Evolutionary conservation across 2,113 vertebrate species (phyloP).

Genomic region (Rutilus rutilus): DNA sequence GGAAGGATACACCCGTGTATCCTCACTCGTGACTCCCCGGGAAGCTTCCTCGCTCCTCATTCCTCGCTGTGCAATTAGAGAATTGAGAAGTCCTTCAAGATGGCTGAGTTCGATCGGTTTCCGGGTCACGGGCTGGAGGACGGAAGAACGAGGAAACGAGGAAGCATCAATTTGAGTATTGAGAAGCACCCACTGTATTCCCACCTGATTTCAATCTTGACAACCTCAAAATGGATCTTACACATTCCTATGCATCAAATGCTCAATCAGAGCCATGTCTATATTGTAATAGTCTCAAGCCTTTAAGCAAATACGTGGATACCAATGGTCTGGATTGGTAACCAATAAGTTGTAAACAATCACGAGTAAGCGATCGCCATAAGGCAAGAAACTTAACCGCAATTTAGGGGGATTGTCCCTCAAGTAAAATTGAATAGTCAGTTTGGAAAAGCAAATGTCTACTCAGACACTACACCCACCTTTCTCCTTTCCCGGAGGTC

Average conservation of each 20-base stretch:
- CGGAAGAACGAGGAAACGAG: too few relatives aligned
- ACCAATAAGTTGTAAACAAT: neutral
- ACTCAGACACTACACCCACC: constrained; percentile 61
- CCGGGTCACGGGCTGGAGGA: too few relatives aligned
- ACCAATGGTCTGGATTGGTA: neutral
- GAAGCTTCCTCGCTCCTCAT: too few relatives aligned
- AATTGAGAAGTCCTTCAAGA: too few relatives aligned
- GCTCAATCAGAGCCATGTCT: neutral
- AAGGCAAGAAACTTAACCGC: neutral
- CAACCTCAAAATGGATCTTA: neutral
- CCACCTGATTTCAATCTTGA: neutral
- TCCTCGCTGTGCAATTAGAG: too few relatives aligned
- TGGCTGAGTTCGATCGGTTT: too few relatives aligned
- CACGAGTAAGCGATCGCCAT: neutral
- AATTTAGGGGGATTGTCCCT: neutral
- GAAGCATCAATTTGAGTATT: too few relatives aligned
- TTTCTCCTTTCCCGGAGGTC: constrained; percentile 58
- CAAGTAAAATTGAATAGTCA: neutral
- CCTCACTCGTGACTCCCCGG: too few relatives aligned
- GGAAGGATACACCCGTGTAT: too few relatives aligned
- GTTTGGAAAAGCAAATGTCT: neutral
- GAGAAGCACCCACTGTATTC: neutral
- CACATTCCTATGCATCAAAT: too few relatives aligned
- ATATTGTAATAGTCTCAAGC: neutral
- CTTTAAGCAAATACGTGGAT: neutral